These are phyloP conservation scores for Pyrocoelia pectoralis DNA, from an alignment of 2,888 invertebrate species.

Conservation along the genomic window DNA sequence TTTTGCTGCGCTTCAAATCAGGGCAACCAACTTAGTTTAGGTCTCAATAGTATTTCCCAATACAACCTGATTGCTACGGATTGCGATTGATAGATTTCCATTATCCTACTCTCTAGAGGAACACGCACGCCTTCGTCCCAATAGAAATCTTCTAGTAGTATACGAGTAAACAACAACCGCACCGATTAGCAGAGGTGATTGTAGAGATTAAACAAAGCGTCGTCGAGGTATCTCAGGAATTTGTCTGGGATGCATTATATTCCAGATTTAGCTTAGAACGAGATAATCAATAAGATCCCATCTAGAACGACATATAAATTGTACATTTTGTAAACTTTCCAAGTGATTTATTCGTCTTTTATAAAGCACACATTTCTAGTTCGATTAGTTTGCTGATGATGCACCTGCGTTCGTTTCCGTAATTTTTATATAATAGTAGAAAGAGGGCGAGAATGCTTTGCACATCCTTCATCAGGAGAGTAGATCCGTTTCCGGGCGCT, in stretches of 20 bases:
- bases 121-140: slow-evolving; percentile 32
- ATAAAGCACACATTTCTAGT: slow-evolving; percentile 21
- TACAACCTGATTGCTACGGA: slow-evolving; percentile 33
- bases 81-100: slow-evolving; percentile 39
- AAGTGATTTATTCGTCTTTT: slow-evolving; percentile 27
- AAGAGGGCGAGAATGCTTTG: slow-evolving; percentile 30
- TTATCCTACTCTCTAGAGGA: slow-evolving; percentile 28
- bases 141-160: slow-evolving; percentile 27
- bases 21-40: slow-evolving; percentile 27
- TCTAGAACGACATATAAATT: background rate
- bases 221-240: slow-evolving; percentile 29
- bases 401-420: slow-evolving; percentile 25
- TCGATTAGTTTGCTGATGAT: slow-evolving; percentile 17
- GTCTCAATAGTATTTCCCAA: slow-evolving; percentile 31
- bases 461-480: slow-evolving; percentile 40
- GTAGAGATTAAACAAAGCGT: slow-evolving; percentile 32
- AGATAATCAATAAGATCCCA: slow-evolving; percentile 22
- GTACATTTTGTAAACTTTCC: slow-evolving; percentile 6
- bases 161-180: slow-evolving; percentile 35
- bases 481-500: slow-evolving; percentile 42
- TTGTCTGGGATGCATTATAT: slow-evolving; percentile 29
- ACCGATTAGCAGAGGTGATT: background rate
- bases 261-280: slow-evolving; percentile 21
- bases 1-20: slow-evolving; percentile 19
- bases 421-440: slow-evolving; percentile 39